Evolutionary conservation across 2,797 vertebrate species (phyloP).

Genomic region (Melanotaenia maccullochi): DNA sequence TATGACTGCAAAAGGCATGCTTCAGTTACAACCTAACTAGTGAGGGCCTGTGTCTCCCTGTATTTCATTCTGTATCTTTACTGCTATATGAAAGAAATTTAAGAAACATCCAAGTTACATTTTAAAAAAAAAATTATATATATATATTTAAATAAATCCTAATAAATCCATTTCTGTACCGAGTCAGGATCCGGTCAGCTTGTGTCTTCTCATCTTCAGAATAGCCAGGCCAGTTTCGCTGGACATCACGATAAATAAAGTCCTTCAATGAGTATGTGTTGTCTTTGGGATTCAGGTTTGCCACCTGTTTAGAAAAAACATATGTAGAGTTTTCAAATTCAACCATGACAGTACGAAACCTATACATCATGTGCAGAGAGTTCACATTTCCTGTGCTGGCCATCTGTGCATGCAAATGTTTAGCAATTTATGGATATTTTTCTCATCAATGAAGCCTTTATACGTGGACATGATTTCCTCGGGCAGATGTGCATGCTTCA

Average conservation of each 20-base stretch:
- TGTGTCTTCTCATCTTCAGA: constrained; percentile 86
- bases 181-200: constrained; percentile 85
- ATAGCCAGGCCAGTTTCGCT: constrained; percentile 93
- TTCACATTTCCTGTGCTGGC: constrained; percentile 52
- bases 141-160: background rate
- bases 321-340: constrained; percentile 14
- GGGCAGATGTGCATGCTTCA: constrained; percentile 13
- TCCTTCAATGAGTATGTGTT: constrained; percentile 92
- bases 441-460: constrained; percentile 48
- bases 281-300: constrained; percentile 91
- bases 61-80: background rate
- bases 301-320: constrained; percentile 82
- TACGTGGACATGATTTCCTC: constrained; percentile 15
- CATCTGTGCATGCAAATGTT: constrained; percentile 66
- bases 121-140: background rate
- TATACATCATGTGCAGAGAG: constrained; percentile 39
- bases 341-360: constrained; percentile 10
- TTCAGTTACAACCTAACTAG: background rate
- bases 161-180: constrained; percentile 76
- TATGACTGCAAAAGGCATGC: background rate
- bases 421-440: constrained; percentile 19
- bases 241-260: constrained; percentile 90
- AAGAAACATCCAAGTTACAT: background rate
- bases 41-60: background rate
- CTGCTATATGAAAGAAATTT: background rate